phyloP scores from a whole-genome alignment of 1,140 invertebrate genomes.

The Cydia strobilella region DNA sequence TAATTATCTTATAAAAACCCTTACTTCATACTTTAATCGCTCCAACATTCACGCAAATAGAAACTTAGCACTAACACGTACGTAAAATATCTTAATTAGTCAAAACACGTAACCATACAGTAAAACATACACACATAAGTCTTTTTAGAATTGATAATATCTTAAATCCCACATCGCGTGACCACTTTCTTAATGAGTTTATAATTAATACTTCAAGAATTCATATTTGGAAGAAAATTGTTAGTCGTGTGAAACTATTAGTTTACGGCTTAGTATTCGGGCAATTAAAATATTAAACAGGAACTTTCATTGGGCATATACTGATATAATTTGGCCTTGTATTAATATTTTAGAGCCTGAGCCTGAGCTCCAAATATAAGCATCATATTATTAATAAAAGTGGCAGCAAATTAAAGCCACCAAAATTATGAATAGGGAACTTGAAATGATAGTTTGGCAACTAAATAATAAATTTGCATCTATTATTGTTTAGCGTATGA shows the following conservation, averaged over 20 bases:
- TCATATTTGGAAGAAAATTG: constrained; percentile 32
- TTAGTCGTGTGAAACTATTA: constrained; percentile 22
- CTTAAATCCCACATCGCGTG: constrained; percentile 27
- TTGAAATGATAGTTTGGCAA: too few species aligned
- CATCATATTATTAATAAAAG: too few species aligned
- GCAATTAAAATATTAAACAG: too few species aligned
- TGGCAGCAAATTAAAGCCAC: too few species aligned
- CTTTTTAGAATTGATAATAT: not conserved
- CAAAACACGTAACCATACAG: not conserved
- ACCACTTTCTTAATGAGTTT: constrained; percentile 18
- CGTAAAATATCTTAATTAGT: not conserved
- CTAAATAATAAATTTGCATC: too few species aligned
- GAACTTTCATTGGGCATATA: too few species aligned
- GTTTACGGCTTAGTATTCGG: too few species aligned
- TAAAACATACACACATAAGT: not conserved
- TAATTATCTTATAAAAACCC: constrained; percentile 12
- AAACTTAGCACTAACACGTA: constrained; percentile 23
- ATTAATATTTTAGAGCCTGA: too few species aligned
- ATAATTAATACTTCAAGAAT: constrained; percentile 32
- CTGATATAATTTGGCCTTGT: too few species aligned
- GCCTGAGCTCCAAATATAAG: too few species aligned
- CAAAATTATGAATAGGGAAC: too few species aligned
- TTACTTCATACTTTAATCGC: constrained; percentile 21
- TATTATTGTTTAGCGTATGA: too few species aligned
- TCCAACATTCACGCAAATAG: constrained; percentile 20